A percentile compares a stretch with the other conserved stretches of the same genome.
These are phyloP conservation scores for Cataglyphis cursor DNA, from an alignment of 2,888 invertebrate species.

Conservation along the genomic window DNA sequence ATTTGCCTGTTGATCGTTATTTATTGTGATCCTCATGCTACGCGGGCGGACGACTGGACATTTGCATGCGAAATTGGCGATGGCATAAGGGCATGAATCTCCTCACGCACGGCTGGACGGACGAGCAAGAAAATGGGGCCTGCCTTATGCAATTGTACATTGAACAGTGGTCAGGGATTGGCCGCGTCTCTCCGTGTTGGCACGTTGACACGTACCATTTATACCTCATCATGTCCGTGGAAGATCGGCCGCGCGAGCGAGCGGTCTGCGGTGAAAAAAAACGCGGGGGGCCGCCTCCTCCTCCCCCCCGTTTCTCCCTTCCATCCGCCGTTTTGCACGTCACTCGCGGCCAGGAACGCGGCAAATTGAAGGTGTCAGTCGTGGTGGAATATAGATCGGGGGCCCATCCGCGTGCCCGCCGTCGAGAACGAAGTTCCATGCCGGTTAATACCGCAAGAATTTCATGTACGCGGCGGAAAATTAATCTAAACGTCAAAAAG, in stretches of 20 bases:
- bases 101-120: conserved; percentile 39
- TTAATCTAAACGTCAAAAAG: conserved; percentile 13
- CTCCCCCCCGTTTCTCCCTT: background rate
- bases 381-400: conserved; percentile 61
- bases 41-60: conserved; percentile 60
- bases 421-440: conserved; percentile 65
- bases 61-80: conserved; percentile 80
- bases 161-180: conserved; percentile 73
- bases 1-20: conserved; percentile 79
- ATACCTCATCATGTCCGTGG: conserved; percentile 74
- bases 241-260: conserved; percentile 57
- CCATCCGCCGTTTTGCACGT: conserved; percentile 56
- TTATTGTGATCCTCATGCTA: conserved; percentile 77
- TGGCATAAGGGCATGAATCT: conserved; percentile 67
- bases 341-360: conserved; percentile 59
- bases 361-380: conserved; percentile 70
- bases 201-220: conserved; percentile 81
- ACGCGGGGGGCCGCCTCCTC: background rate
- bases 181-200: conserved; percentile 60
- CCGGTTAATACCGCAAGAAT: conserved; percentile 35
- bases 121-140: conserved; percentile 45
- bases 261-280: conserved; percentile 18
- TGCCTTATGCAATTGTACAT: conserved; percentile 74
- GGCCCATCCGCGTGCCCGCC: conserved; percentile 33
- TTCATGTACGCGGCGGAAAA: background rate